A percentile compares a stretch with the other conserved stretches of the same genome.
These are phyloP conservation scores for Cheilosia urbana DNA, from an alignment of 2,888 invertebrate genomes.

Conservation along the genomic window DNA sequence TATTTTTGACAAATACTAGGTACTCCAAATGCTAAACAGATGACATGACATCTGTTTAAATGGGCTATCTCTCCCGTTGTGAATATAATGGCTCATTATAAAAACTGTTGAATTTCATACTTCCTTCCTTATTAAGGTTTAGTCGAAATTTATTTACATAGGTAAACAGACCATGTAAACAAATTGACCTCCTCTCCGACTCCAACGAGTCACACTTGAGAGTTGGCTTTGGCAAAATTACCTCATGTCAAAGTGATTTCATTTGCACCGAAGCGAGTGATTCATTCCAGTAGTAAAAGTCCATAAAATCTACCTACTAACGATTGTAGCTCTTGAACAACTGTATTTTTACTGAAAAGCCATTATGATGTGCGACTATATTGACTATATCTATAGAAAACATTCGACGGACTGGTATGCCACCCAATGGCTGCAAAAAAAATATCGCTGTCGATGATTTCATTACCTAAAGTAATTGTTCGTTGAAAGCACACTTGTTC, in stretches of 20 bases:
- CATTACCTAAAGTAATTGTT: slow-evolving; percentile 14
- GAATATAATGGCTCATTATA: no score
- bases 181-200: no score
- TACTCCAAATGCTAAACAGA: neutral
- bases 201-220: no score
- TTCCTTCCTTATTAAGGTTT: no score
- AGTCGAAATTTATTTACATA: no score
- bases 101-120: no score
- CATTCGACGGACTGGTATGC: neutral
- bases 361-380: neutral
- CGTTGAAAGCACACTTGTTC: slow-evolving; percentile 4
- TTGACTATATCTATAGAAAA: neutral
- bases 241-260: slow-evolving; percentile 21
- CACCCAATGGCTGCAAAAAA: neutral
- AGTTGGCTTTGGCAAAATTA: neutral
- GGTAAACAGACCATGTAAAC: no score
- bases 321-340: slow-evolving; percentile 14
- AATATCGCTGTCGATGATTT: slow-evolving; percentile 37
- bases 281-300: slow-evolving; percentile 30
- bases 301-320: slow-evolving; percentile 28
- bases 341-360: neutral
- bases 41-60: no score
- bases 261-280: slow-evolving; percentile 32
- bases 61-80: no score
- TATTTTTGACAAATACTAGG: neutral